Base-by-base conservation (phyloP, 2,888 invertebrate genomes). In the Sialis fuliginosa region DNA sequence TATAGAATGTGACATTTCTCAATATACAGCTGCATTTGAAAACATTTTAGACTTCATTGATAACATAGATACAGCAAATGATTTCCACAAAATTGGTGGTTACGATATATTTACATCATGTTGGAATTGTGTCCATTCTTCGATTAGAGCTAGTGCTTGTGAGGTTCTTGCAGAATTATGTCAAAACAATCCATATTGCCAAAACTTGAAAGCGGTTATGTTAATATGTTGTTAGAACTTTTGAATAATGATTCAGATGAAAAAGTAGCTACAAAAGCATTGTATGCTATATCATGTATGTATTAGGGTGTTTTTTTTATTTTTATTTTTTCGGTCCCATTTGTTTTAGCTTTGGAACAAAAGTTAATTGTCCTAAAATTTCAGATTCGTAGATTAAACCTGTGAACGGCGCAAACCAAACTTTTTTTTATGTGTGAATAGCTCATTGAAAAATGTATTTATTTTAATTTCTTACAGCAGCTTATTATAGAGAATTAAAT, bases 121-220 rank as follows among this genome's bases (percentile, higher is more conserved):
- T 57, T 65, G 86, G 32, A 70, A 74, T 50, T 76, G 77, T 31
- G 63, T 68, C 5, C 74, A 81, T 53, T 62, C 69, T 0, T 67
- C 72, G 12, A 67, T 92, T 0, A 69, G 83, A 34, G 70, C 75
- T 49, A 64, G 68, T 37, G 74, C 81, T 2, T 79, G 82, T 8
- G 72, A 77, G 32, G 64, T 90, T 9, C 66, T 92, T 3, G 90
- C 82, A 0, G 82, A 81, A 55, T 62, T 89, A 48, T 78, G 82
- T 34, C 92, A 93, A 64, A 90, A 92, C 65, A 91, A 92, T 65
- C 77, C 81, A 0, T 81, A 74, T 59, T 87, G 87, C 55, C 92
- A 93, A 62, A 64, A 74, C 54, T 85, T 5, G 77, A 81, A 50
- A 68, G 71, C 42, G 75, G 77, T 0, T 64, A 83, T 6, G 62